phyloP scores from a whole-genome alignment of 92 coral and sea anemone genomes.

The Galaxea fascicularis region DNA sequence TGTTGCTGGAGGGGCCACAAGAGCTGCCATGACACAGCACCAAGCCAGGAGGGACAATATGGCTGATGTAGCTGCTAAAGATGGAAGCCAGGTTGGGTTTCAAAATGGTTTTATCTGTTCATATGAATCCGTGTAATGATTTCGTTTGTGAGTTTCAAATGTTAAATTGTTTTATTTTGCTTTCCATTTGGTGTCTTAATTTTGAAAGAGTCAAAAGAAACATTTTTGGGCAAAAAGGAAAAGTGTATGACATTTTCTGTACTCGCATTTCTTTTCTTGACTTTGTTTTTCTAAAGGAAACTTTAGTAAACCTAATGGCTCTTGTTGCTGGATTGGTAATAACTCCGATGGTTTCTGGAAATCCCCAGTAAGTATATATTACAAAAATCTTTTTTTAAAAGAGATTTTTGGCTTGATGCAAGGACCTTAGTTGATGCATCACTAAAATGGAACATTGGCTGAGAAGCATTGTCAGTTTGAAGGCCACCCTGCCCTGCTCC shows the following conservation, averaged over 20 bases:
- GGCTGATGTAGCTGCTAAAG: constrained; percentile 99
- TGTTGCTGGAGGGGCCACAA: constrained; percentile 97
- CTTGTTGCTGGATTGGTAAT: constrained; percentile 90
- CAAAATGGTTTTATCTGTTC: too few species aligned
- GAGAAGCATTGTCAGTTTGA: too few species aligned
- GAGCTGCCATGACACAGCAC: constrained; percentile 99
- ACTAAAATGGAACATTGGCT: too few species aligned
- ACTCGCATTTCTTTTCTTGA: not conserved
- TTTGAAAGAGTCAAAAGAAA: too few species aligned
- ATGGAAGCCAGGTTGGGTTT: constrained; percentile 93
- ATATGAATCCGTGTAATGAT: not conserved
- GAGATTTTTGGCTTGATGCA: not conserved
- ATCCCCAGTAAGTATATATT: constrained; percentile 64
- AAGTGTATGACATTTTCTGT: too few species aligned
- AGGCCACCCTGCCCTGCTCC: too few species aligned
- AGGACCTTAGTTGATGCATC: too few species aligned
- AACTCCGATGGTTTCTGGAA: constrained; percentile 92
- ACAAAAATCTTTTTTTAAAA: not conserved
- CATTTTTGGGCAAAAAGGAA: too few species aligned
- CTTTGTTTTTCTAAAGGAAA: constrained; percentile 67
- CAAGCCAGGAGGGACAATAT: constrained; percentile 99
- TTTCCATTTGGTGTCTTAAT: too few species aligned
- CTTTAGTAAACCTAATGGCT: constrained; percentile 94
- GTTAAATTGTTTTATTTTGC: not conserved
- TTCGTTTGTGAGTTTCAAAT: too few species aligned